These are phyloP conservation scores for Archips crataeganus DNA, from an alignment of 2,888 invertebrate species.

Conservation along the genomic window DNA sequence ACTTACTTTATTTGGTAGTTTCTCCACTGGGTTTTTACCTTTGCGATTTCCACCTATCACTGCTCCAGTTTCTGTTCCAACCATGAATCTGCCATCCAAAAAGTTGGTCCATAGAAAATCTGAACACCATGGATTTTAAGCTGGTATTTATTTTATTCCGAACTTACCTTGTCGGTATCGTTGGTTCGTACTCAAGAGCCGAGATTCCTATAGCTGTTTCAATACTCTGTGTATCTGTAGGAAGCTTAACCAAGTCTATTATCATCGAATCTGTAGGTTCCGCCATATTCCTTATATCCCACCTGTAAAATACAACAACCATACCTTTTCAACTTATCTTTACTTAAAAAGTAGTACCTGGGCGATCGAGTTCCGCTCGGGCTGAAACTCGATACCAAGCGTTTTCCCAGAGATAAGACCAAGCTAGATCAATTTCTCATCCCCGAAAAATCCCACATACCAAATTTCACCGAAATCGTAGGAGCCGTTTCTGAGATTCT, in stretches of 20 bases:
- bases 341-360: background rate
- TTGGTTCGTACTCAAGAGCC: slow-evolving; percentile 91
- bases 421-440: too few relatives aligned
- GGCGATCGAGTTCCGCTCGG: too few relatives aligned
- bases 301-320: slow-evolving; percentile 76
- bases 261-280: slow-evolving; percentile 89
- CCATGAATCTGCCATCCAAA: slow-evolving; percentile 85
- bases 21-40: slow-evolving; percentile 89
- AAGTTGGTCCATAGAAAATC: background rate
- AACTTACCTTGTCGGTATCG: slow-evolving; percentile 89
- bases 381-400: too few relatives aligned
- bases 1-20: slow-evolving; percentile 87
- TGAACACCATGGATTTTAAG: background rate
- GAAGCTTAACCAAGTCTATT: slow-evolving; percentile 88
- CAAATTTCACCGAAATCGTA: too few relatives aligned
- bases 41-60: slow-evolving; percentile 91
- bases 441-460: too few relatives aligned
- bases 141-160: background rate
- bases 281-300: slow-evolving; percentile 90
- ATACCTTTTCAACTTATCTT: background rate
- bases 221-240: slow-evolving; percentile 84
- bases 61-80: slow-evolving; percentile 90
- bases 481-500: too few relatives aligned
- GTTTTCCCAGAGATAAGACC: too few relatives aligned
- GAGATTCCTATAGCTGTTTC: slow-evolving; percentile 88